A percentile compares a stretch with the other conserved stretches of the same genome.
Conservation (phyloP, 2,113 vertebrate genomes). For the Empidonax traillii region DNA sequence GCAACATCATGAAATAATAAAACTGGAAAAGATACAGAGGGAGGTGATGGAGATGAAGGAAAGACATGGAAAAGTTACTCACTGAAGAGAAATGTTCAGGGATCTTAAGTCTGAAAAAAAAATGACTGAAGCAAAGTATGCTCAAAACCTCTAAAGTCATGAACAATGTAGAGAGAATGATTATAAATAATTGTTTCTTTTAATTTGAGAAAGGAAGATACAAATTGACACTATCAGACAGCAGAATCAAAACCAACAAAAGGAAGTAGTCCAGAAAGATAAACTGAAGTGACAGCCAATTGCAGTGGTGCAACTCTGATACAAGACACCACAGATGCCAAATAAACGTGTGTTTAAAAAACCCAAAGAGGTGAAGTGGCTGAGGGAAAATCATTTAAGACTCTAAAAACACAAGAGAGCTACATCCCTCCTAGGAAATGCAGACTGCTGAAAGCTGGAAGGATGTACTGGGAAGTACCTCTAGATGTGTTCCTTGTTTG, state of each 20-base stretch:
- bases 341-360: neutral
- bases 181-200: neutral
- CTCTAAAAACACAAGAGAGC: neutral
- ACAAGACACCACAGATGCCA: neutral
- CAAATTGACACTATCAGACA: neutral
- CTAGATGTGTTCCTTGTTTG: neutral
- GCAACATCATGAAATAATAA: neutral
- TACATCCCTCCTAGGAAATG: neutral
- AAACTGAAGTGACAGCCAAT: neutral
- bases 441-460: neutral
- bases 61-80: neutral
- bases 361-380: rapidly evolving
- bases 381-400: neutral
- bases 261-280: neutral
- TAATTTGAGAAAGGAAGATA: neutral
- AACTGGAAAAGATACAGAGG: neutral
- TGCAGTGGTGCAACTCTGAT: neutral
- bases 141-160: neutral
- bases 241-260: neutral
- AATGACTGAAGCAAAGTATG: neutral
- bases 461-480: neutral
- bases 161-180: neutral
- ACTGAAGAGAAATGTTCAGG: neutral
- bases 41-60: neutral
- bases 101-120: neutral